Base-by-base conservation (phyloP, 2,797 vertebrate genomes). In the Myotis myotis region DNA sequence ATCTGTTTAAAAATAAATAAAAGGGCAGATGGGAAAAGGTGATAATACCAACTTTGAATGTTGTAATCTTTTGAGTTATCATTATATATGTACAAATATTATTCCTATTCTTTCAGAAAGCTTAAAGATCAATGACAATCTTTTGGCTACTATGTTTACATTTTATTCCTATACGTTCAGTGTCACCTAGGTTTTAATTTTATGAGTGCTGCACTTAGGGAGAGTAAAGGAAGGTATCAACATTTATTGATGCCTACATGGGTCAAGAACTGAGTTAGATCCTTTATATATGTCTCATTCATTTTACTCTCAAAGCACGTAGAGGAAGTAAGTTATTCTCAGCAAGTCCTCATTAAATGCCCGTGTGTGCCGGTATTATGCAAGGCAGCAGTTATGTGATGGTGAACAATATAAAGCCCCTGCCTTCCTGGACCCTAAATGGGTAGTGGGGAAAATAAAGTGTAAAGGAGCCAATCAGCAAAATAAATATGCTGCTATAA, bases 21-120 rank as follows among this genome's bases (percentile, higher is more conserved):
- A 86, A 84, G 23, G 16, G 16, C 25, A 23, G 3, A 47, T 78
- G 30, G 33, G 13, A 81, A 96, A 91, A 92, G 8, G n/a, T 64
- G 82, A 81, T 86, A 81, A 87, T 92, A 80, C 2, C 44, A 83
- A 57, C 25, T 87, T 76, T 51, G 64, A 41, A 9, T 64, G 55
- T 49, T 83, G 10, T 12, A 62, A 6, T 51, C 6, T 86, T 91
- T 90, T 93, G 47, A 74, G n/a, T 2, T 36, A 38, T 88, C 25
- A 36, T 78, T 33, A 95, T 23, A 23, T 60, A 76, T 71, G 93
- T 89, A 49, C 11, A 78, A 44, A 79, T 70, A 83, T 44, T 30
- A 82, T 55, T 76, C 5, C 2, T 28, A 68, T 91, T 70, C 25
- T 95, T 95, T 87, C 15, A 74, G 53, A 80, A 89, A 93, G 6